Conservation (phyloP, 2,113 vertebrate species). For the Lamprologus tigripictilis region DNA sequence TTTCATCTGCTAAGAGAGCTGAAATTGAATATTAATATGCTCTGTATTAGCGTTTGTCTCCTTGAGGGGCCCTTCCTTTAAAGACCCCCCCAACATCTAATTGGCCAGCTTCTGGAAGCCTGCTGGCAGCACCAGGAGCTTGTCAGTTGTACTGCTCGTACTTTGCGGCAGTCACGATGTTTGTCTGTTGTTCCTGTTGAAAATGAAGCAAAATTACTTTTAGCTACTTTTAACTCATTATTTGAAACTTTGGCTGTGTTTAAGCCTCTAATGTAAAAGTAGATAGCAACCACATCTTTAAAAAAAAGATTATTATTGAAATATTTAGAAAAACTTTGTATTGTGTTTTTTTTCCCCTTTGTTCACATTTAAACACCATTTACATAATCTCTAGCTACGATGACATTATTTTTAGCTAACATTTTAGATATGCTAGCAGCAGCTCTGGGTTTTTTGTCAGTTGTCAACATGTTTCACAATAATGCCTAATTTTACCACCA, state of each 20-base stretch:
- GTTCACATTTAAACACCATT: neutral
- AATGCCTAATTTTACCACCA: neutral
- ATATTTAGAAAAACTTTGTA: neutral
- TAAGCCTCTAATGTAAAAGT: neutral
- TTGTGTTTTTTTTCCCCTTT: neutral
- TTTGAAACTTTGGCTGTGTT: neutral
- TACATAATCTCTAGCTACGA: neutral
- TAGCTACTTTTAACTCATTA: neutral
- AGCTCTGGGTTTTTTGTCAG: neutral
- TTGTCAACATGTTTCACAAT: neutral
- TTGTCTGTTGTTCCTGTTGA: neutral
- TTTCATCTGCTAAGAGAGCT: neutral
- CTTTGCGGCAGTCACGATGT: neutral
- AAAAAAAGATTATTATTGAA: neutral
- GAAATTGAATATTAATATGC: neutral
- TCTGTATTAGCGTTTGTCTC: neutral
- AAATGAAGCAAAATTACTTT: neutral
- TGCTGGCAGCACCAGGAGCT: neutral
- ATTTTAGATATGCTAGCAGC: neutral
- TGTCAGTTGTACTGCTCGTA: neutral
- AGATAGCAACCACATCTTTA: neutral
- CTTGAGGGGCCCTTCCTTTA: neutral
- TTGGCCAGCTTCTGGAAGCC: neutral
- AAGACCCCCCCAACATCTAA: neutral
- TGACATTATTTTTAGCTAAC: neutral